Base-by-base conservation (phyloP, 2,797 vertebrate species). In the Chelon labrosus region DNA sequence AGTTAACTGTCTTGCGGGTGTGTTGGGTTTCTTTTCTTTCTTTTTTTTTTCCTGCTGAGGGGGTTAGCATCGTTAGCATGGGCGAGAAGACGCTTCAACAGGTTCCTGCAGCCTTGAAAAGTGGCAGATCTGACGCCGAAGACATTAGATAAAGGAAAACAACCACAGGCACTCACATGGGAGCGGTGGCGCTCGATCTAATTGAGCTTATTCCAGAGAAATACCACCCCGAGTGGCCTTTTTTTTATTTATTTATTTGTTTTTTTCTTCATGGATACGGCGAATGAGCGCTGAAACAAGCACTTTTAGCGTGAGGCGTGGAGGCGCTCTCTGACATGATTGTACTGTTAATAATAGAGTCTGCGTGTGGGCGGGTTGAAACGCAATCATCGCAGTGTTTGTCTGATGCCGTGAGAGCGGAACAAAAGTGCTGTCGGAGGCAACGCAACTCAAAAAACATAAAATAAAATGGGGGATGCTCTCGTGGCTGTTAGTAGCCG, bases 281-380 rank as follows among this genome's bases (percentile, higher is more conserved):
- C 3, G 75, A 86, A 46, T 1, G 68, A 76, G 50, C 76, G 89
- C 87, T 86, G 89, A 90, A 84, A 78, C 75, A 49, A 80, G 85
- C 84, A 17, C 12, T 70, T 80, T 50, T 51, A 58, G 52, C 81
- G 51, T 25, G 68, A 35, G 77, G 56, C 44, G 74, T 16, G 5
- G 82, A 52, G 49, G 59, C 2, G 20, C 66, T 56, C 65, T 12
- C 69, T 58, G 75, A 85, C 77, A 82, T 51, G 68, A 73, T 73
- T 69, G 83, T 78, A 57, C 50, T 62, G 74, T 77, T 87, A 70
- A 83, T 85, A 85, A 82, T 72, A 70, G 81, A 75, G 85, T 68
- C 39, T 37, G 61, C 44, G 75, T 52, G 82, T 65, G 73, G 65
- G 86, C 9, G 62, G 68, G 65, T 44, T 55, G 76, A 81, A 74